A percentile compares a stretch with the other conserved stretches of the same genome.
phyloP scores from a whole-genome alignment of 2,888 invertebrate species.

The Ischnus inquisitorius region DNA sequence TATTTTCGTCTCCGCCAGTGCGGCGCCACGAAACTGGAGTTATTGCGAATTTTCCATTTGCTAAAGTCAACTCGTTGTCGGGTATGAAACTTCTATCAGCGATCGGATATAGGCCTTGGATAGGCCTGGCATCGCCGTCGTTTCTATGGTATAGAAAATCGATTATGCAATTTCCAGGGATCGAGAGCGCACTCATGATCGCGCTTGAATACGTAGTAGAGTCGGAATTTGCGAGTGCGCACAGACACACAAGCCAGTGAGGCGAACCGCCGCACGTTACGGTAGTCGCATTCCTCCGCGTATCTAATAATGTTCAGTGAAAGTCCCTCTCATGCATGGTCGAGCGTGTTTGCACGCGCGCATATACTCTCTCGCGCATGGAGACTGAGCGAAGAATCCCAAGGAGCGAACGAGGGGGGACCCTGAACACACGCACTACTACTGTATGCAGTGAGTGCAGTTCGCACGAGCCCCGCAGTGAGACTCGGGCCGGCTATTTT shows the following conservation, averaged over 20 bases:
- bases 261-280: slow-evolving; percentile 76
- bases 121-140: slow-evolving; percentile 36
- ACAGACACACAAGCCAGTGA: slow-evolving; percentile 33
- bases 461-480: slow-evolving; percentile 48
- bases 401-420: slow-evolving; percentile 35
- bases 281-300: slow-evolving; percentile 84
- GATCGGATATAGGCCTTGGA: slow-evolving; percentile 42
- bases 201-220: slow-evolving; percentile 47
- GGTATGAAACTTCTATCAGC: slow-evolving; percentile 24
- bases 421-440: slow-evolving; percentile 52
- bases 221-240: slow-evolving; percentile 26
- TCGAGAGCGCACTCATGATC: slow-evolving; percentile 55
- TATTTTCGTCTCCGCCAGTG: background rate
- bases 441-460: slow-evolving; percentile 48
- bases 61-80: slow-evolving; percentile 13
- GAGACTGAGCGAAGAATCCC: slow-evolving; percentile 43
- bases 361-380: slow-evolving; percentile 68
- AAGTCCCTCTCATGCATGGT: slow-evolving; percentile 81
- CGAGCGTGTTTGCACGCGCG: slow-evolving; percentile 79
- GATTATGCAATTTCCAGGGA: slow-evolving; percentile 72
- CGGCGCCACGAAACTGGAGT: slow-evolving; percentile 16
- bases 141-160: slow-evolving; percentile 66
- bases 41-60: slow-evolving; percentile 6
- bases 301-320: slow-evolving; percentile 84
- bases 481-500: slow-evolving; percentile 56